Percentiles rank a stretch among this genome's conserved stretches.
Conservation (phyloP, 2,113 vertebrate genomes). For the Nannobrachium achirus region DNA sequence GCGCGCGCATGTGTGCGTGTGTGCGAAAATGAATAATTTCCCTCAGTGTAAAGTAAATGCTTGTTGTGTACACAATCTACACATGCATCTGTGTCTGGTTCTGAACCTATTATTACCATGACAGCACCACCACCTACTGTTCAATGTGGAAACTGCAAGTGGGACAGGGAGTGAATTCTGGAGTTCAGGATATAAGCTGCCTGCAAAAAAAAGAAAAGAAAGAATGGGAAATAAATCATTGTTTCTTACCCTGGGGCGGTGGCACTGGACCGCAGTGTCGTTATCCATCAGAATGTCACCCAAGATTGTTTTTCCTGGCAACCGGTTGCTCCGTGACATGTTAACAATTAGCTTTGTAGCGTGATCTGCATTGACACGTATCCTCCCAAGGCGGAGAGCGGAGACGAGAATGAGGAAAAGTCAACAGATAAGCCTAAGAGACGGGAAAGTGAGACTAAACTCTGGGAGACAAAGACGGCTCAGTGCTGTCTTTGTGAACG, state of each 20-base stretch:
- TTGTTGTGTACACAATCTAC: no score
- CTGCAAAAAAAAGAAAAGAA: no score
- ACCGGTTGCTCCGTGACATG: neutral
- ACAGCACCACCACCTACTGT: conserved; percentile 68
- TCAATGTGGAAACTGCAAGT: conserved; percentile 39
- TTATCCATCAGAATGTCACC: neutral
- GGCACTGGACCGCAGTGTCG: neutral
- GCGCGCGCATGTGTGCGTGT: no score
- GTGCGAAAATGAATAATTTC: no score
- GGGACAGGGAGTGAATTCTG: no score
- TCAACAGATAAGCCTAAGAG: conserved; percentile 20
- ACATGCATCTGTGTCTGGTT: no score
- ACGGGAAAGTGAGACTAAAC: conserved; percentile 2
- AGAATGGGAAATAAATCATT: neutral
- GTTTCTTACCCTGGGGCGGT: no score
- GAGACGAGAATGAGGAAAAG: conserved; percentile 37
- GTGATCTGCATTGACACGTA: conserved; percentile 3
- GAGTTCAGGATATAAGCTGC: no score
- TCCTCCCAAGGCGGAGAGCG: conserved; percentile 22
- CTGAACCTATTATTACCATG: neutral
- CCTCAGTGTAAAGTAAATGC: no score
- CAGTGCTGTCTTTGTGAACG: conserved; percentile 12
- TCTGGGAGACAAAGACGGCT: neutral
- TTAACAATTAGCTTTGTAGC: neutral
- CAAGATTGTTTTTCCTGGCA: neutral